Base-by-base conservation (phyloP, 2,888 invertebrate species). In the Hypsopygia costalis region DNA sequence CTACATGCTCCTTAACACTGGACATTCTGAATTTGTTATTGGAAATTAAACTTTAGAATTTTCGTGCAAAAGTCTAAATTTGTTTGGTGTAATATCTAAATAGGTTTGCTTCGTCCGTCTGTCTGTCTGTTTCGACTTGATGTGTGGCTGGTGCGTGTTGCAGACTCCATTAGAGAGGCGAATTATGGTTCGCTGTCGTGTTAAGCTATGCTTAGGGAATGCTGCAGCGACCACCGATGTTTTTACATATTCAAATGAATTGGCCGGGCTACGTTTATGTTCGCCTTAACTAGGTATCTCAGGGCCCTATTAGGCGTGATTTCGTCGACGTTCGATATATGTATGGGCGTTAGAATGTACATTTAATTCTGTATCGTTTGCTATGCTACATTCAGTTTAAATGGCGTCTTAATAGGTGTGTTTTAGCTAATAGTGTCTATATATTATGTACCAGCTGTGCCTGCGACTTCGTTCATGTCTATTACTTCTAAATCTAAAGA, bases 131-230 rank as follows among this genome's bases (percentile, higher is more conserved):
- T 63, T 51, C 55, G 41, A 46, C 60, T 69, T 83, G 81, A 85
- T 83, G 78, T 82, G 81, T 80, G 58, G 69, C 66, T 52, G 58
- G 69, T 74, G 80, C 81, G 79, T 80, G 81, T 71, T 70, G 76
- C 71, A 53, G 76, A 79, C 78, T 82, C 81, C 79, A 83, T 83
- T 83, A 82, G 62, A 48, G 58, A 42, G 45, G 58, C 57, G 71
- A 82, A 77, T 78, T 85, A 83, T 81, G 73, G 72, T 59, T 51
- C 49, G 52, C 70, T 73, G 77, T 80, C 79, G 62, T 59, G 64
- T 67, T 62, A 59, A 63, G 66, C 62, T 60, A 66, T 73, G 73
- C 62, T 51, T 37, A 51, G 48, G 48, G 58, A 57, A 61, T 62
- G 51, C 69, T 69, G 69, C 69, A 59, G 65, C 64, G 73, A 68